Conservation (phyloP, 2,888 invertebrate genomes). For the Sinopyrophorus schimmeli region DNA sequence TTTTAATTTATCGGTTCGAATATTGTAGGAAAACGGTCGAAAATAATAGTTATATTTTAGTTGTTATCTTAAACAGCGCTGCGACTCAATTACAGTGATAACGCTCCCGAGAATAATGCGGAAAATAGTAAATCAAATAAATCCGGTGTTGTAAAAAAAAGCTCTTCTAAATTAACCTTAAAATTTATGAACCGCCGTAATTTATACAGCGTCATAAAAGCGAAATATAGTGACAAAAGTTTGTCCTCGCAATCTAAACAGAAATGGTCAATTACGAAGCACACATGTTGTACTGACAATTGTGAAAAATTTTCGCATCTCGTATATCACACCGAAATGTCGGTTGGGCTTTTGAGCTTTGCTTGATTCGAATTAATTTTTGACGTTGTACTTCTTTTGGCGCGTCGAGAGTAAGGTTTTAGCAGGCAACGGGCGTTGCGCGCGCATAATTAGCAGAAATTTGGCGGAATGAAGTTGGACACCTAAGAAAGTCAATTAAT, state of each 20-base stretch:
- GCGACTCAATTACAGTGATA: constrained; percentile 23
- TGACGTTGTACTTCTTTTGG: too few relatives aligned
- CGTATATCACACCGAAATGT: constrained; percentile 32
- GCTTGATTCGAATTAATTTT: too few relatives aligned
- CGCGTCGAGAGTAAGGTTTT: too few relatives aligned
- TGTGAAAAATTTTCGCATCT: constrained; percentile 38
- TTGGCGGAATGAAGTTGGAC: too few relatives aligned
- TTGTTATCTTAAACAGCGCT: constrained; percentile 22
- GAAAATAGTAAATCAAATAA: constrained; percentile 27
- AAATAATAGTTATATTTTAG: constrained; percentile 21
- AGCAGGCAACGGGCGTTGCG: too few relatives aligned
- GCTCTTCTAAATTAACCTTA: constrained; percentile 34
- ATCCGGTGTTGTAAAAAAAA: constrained; percentile 21
- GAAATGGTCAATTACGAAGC: constrained; percentile 38
- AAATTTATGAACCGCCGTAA: constrained; percentile 33
- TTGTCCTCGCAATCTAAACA: constrained; percentile 37
- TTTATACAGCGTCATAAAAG: constrained; percentile 33
- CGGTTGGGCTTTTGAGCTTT: too few relatives aligned
- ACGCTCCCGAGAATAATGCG: constrained; percentile 22
- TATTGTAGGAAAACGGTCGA: too few relatives aligned
- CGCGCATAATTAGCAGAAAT: too few relatives aligned
- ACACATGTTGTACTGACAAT: constrained; percentile 40
- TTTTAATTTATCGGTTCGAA: too few relatives aligned
- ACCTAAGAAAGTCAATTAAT: too few relatives aligned
- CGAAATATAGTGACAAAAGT: constrained; percentile 40